phyloP scores from a whole-genome alignment of 2,888 invertebrate genomes.

The Pheosia tremula region DNA sequence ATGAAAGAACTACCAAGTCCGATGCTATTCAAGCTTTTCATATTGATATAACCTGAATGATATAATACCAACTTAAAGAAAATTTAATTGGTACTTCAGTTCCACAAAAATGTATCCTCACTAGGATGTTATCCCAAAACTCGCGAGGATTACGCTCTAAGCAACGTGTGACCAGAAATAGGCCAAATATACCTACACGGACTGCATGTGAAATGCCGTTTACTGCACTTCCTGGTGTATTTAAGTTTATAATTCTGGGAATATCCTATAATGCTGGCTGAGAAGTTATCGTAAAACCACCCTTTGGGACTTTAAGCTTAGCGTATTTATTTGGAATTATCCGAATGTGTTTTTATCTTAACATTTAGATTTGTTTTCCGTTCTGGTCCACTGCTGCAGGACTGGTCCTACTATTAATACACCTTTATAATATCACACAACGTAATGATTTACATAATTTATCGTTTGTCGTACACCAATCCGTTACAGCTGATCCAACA shows the following conservation, averaged over 20 bases:
- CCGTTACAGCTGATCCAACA: conserved; percentile 3
- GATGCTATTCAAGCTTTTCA: no score
- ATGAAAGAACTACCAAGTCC: no score
- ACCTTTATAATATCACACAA: background rate
- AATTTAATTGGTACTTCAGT: no score
- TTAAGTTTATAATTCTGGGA: conserved; percentile 26
- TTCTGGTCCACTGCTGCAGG: background rate
- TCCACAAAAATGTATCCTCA: no score
- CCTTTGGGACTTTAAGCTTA: background rate
- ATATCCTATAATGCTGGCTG: conserved; percentile 17
- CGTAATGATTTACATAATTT: background rate
- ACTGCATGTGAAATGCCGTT: conserved; percentile 29
- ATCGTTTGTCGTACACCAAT: background rate
- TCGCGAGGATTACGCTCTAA: background rate
- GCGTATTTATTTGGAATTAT: background rate
- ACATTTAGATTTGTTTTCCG: background rate
- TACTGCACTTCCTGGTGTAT: conserved; percentile 34
- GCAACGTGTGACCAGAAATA: conserved; percentile 23
- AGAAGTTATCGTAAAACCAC: conserved; percentile 23
- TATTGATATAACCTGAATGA: no score
- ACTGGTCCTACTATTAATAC: background rate
- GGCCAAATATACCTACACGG: conserved; percentile 19
- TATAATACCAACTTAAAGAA: no score
- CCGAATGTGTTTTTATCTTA: no score
- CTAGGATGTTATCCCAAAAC: background rate